Base-by-base conservation (phyloP, 2,888 invertebrate species). In the Matsumyia berberina region DNA sequence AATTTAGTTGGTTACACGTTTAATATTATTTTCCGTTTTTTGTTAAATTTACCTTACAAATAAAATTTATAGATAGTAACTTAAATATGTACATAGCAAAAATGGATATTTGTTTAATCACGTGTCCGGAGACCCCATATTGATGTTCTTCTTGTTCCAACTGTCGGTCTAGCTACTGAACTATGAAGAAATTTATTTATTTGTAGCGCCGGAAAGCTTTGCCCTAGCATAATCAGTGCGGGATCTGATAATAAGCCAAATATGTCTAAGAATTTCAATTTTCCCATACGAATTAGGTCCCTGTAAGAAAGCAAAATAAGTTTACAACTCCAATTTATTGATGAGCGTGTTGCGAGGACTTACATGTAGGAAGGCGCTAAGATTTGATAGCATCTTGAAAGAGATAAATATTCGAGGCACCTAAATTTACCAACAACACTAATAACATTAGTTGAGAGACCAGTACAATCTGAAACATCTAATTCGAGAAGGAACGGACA, bases 51-150 rank as follows among this genome's bases (percentile, higher is more conserved):
- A 64, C 37, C 78, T 67, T 74, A 83, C 31, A 79, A 70, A 69
- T 69, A 69, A 15, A 39, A 35, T 64, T 64, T 78, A 67, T 60
- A 67, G 53, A 39, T 37, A 51, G 49, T 58, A 31, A 31, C 55
- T 70, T 76, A 70, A 66, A 66, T 60, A 70, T 15, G 55, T 33
- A 78, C n/a, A n/a, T n/a, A n/a, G n/a, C n/a, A 70, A 17, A 9
- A 44, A 29, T 49, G 5, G 12, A 4, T 12, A 2, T 29, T 6
- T 11, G 5, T 64, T 93, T 93, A 96, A 93, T 97, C 97, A 90
- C 97, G 93, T 5, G 96, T 96, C 67, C 96, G 92, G 29, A 97
- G 92, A 0, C 96, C 96, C 98, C 98, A 98, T 89, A 98, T 96
- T 24, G 97, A 97, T 0, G 97, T 97, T 87, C 97, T 93, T 85